These are phyloP conservation scores for Alviniconcha marisindica DNA, from an alignment of 1,140 invertebrate genomes.

Conservation along the genomic window DNA sequence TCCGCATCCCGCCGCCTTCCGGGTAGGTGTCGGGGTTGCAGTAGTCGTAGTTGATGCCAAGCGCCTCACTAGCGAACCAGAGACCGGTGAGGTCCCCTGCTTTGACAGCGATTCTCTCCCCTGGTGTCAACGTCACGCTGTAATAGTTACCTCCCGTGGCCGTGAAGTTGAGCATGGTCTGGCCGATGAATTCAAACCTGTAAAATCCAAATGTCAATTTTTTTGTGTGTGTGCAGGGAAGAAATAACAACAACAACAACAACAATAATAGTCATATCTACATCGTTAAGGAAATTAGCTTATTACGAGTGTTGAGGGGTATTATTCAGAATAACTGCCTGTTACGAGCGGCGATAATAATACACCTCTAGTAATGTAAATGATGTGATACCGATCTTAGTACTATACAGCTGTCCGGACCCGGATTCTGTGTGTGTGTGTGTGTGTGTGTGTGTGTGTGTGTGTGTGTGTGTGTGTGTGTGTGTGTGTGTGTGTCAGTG, in stretches of 20 bases:
- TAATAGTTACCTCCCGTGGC: neutral
- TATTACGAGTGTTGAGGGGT: too few species aligned
- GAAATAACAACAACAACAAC: too few species aligned
- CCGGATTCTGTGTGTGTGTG: neutral
- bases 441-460: constrained; percentile 1
- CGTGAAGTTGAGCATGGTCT: neutral
- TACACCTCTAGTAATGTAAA: too few species aligned
- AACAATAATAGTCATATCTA: too few species aligned
- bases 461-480: constrained; percentile 8
- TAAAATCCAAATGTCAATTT: too few species aligned
- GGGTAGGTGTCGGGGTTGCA: neutral
- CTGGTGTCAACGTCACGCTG: neutral
- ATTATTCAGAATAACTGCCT: too few species aligned
- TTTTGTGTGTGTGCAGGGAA: too few species aligned
- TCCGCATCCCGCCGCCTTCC: neutral
- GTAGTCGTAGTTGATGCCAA: neutral
- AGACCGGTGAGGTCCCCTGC: constrained; percentile 3
- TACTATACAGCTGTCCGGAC: too few species aligned
- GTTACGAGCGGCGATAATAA: too few species aligned
- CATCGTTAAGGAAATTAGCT: too few species aligned
- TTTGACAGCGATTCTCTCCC: constrained; percentile 5
- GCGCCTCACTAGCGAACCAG: neutral
- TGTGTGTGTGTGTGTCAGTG: neutral
- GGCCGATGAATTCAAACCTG: neutral
- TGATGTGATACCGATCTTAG: too few species aligned